Base-by-base conservation (phyloP, 2,888 invertebrate species). In the Patella ulyssiponensis region DNA sequence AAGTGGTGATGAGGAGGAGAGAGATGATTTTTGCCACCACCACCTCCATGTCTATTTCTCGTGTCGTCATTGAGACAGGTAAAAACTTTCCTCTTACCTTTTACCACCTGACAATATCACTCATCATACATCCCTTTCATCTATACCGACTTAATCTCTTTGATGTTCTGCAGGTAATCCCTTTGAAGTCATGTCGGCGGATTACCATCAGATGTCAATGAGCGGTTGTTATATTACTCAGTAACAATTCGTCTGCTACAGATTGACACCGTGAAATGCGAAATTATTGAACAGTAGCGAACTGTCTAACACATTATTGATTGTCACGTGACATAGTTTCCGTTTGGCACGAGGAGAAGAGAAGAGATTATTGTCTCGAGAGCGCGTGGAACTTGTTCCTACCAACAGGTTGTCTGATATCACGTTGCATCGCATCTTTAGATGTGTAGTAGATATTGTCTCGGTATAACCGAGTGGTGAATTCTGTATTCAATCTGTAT, bases 1-100 rank as follows among this genome's bases (percentile, higher is more conserved):
- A 77, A 12, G 83, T 78, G 52, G 88, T 88, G 44, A 88, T 77
- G 15, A 87, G 81, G 11, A 88, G 81, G 69, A 88, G 80, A 17
- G 87, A 84, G 69, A 88, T 82, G 64, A 88, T 87, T 76, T 88
- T 88, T 51, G 87, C 88, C 71, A 87, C 88, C 14, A 88, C 88
- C 71, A 88, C 86, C 80, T 88, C 88, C 87, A 88, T 87, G 69
- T 87, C 85, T 51, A 86, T 81, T 51, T 81, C 79, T 64, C 20
- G 12, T 64, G 20, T 23, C 64, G 64, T 64, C 64, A 64, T 64
- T 20, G 14, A 64, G 64, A 64, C n/a, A 64, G 20, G 23, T 64
- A 23, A 23, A 20, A 64, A 64, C 64, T 23, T 44, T 23, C 64
- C 23, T 64, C 64, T 64, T 64, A 64, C 64, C 64, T 64, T 64